Percentiles rank a stretch among this genome's conserved stretches.
Evolutionary conservation across 2,888 invertebrate species (phyloP).

Genomic region (Cephus rjabovi): DNA sequence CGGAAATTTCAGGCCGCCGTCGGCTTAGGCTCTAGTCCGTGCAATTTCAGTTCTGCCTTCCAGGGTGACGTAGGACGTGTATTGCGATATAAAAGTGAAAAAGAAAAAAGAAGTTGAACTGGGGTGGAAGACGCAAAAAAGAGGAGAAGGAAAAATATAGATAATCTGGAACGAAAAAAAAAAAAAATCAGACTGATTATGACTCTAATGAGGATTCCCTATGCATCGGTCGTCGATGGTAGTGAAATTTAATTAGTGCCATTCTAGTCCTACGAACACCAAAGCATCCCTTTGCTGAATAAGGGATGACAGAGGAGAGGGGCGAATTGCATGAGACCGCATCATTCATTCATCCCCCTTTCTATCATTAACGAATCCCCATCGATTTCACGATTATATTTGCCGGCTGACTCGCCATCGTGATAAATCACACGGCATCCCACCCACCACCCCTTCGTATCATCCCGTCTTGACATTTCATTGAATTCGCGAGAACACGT

Average conservation of each 20-base stretch:
- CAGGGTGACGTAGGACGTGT: background rate
- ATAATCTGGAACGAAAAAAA: background rate
- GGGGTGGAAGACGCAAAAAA: background rate
- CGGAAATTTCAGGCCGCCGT: constrained; percentile 43
- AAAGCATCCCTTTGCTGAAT: background rate
- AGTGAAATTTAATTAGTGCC: background rate
- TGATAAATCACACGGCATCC: background rate
- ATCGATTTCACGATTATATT: constrained; percentile 18
- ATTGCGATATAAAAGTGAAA: background rate
- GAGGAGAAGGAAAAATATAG: background rate
- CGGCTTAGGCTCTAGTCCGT: constrained; percentile 2
- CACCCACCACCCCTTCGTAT: constrained; percentile 9
- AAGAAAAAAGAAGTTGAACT: background rate
- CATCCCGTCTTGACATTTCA: constrained; percentile 13
- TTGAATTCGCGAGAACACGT: background rate
- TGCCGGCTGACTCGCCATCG: background rate
- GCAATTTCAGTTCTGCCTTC: background rate
- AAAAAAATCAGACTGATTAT: background rate
- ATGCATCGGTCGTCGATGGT: background rate
- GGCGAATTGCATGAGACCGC: background rate
- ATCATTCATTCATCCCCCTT: background rate
- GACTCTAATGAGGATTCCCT: background rate
- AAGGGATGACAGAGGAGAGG: background rate
- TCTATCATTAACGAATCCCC: constrained; percentile 7
- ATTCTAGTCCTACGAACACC: background rate